Evolutionary conservation across 2,113 vertebrate species (phyloP).

Genomic region (Dasyurus viverrinus): DNA sequence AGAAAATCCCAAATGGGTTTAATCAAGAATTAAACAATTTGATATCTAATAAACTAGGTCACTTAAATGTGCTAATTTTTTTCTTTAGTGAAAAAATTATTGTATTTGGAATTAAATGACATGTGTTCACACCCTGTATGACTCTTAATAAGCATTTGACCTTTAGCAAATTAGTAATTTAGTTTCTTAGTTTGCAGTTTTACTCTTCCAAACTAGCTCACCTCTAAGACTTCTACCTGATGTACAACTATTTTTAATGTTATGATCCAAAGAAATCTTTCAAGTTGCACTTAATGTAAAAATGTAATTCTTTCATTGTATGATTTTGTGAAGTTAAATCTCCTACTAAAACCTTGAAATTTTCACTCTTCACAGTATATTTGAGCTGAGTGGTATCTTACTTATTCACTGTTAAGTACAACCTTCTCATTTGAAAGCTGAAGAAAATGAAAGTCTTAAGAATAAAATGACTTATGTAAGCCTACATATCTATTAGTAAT

Average conservation of each 20-base stretch:
- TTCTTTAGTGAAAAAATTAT: not conserved
- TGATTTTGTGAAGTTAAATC: not conserved
- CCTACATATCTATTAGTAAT: not conserved
- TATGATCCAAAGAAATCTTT: not conserved
- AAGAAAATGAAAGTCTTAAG: not conserved
- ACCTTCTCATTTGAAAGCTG: not conserved
- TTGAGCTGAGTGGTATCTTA: not conserved
- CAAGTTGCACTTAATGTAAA: not conserved
- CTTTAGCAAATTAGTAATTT: not conserved
- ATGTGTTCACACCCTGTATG: not conserved
- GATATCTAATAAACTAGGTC: not conserved
- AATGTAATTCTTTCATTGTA: not conserved
- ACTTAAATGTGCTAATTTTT: not conserved
- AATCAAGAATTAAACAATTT: too few species aligned
- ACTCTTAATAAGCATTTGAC: not conserved
- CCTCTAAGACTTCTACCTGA: not conserved
- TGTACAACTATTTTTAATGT: not conserved
- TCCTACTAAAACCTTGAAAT: not conserved
- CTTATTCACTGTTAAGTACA: not conserved
- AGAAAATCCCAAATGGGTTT: too few species aligned
- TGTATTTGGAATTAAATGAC: not conserved
- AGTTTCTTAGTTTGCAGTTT: too few species aligned
- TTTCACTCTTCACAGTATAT: not conserved
- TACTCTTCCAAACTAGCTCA: not conserved
- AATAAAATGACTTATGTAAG: not conserved